Evolutionary conservation across 2,888 invertebrate species (phyloP), one percentile per base, ranked within the genome.

Genomic region (Polia nebulosa): DNA sequence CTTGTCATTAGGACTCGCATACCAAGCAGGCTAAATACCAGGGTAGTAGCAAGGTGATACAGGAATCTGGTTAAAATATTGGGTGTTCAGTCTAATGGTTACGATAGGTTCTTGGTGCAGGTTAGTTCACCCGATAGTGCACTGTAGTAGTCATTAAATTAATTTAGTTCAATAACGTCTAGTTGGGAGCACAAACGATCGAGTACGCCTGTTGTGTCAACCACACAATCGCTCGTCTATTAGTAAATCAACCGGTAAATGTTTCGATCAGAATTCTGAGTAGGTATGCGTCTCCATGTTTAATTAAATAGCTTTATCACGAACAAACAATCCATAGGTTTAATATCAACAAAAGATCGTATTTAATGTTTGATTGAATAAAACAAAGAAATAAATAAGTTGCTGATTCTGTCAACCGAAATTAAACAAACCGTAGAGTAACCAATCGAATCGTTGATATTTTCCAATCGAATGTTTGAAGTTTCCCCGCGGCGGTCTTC

Each of bases 1-100:
- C 78, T 72, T 77, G 77, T 72, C 60, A 72, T 72, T 51, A 76
- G 22, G 59, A 58, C 49, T 49, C 34, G 78, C 72, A 76, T 77
- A 67, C 52, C 60, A 51, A 77, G 60, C 59, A 72, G 63, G 32
- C 49, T 47, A 34, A 70, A 60, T 53, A 52, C 52, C 52, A 57
- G 57, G 29, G 15, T 45, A 15, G 17, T 20, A 34, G 47, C 34
- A 45, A 9, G 55, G 25, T 17, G 11, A 27, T 29, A 15, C 27
- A 20, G 27, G 20, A 25, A 39, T 29, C 32, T 41, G 36, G n/a
- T 44, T 41, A 25, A 49, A 59, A 27, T 29, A 51, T 11, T 51
- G 25, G 29, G 13, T 56, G 13, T 49, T 29, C 52, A 29, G 17
- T 4, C 6, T 44, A 39, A 55, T 63, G 7, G 22, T 57, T 20